These are phyloP conservation scores for Mystacornis crossleyi DNA, from an alignment of 2,113 vertebrate species.

Conservation along the genomic window DNA sequence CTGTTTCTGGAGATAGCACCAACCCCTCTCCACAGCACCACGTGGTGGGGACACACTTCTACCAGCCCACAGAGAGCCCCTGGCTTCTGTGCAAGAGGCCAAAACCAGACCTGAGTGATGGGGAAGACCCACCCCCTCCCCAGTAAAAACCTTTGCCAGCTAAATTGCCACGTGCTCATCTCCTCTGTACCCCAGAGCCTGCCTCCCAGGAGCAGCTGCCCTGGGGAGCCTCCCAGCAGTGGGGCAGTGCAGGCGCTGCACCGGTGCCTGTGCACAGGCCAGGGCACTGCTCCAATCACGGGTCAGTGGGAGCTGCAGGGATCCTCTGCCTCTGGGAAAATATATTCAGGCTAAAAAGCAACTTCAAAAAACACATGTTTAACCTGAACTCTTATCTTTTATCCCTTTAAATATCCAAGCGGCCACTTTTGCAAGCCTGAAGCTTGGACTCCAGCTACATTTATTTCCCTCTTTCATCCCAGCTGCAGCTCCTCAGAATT, in stretches of 20 bases:
- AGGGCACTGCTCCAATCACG: not conserved
- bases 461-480: conserved; percentile 71
- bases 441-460: conserved; percentile 64
- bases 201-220: not conserved
- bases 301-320: conserved; percentile 42
- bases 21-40: not conserved
- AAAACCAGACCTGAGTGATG: not conserved
- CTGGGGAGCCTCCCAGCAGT: not conserved
- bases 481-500: conserved; percentile 69
- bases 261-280: not conserved
- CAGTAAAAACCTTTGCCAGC: not conserved
- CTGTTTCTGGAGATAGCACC: not conserved
- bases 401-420: conserved; percentile 68
- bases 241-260: not conserved
- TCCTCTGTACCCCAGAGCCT: rapidly evolving
- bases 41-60: rapidly evolving
- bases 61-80: not conserved
- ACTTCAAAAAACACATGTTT: conserved; percentile 56
- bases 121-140: not conserved
- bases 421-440: conserved; percentile 54
- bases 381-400: conserved; percentile 61
- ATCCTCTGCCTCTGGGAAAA: conserved; percentile 25
- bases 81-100: not conserved
- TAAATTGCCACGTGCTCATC: rapidly evolving
- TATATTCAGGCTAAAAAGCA: not conserved